Evolutionary conservation across 35 echinoderm and acorn worm species (phyloP), one percentile per base, ranked within the genome.

Genomic region (Patiria miniata): DNA sequence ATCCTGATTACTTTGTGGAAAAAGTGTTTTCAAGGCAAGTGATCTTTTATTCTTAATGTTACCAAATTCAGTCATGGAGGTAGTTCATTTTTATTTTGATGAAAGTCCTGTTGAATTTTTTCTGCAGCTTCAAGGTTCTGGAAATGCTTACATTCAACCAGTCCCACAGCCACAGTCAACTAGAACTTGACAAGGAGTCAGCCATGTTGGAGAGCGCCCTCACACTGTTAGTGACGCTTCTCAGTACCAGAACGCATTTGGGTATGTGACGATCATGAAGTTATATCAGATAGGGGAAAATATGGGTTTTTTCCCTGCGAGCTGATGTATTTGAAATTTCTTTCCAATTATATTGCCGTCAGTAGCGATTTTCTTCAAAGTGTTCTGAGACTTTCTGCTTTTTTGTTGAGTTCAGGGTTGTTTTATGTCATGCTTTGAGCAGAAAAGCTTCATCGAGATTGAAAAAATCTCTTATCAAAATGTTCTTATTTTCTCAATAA

Each of bases 191-290:
- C 36, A 76, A 89, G 29, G 89, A 95, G 73, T 89, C 91, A 78
- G 73, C 93, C 5, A 99, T 99, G 96, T 37, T 99, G 79, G 96
- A 99, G 86, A 89, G 93, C 12, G 96, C 96, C 17, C 89, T 99
- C 23, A 85, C 50, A 28, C 83, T 95, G 19, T 60, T 99, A 18
- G 81, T 83, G 14, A 92, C 86, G 5, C 51, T 94, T 7, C 59
- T 99, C 59, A 92, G 81, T 83, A 87, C 82, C 61, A 94, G 93
- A 77, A 94, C 89, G 15, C 93, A 94, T 84, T 55, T 94, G 36
- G 96, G 96, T 99, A 60, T 83, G 91, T 87, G 21, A 10, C 32
- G 12, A 26, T 53, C 15, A 32, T 19, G 15, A 39, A 37, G 2
- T 14, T 80, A n/a, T n/a, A n/a, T n/a, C n/a, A n/a, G n/a, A n/a